Percentiles rank a stretch among this genome's conserved stretches.
Evolutionary conservation across 1,140 invertebrate genomes (phyloP).

Genomic region (Temnothorax curvispinosus): DNA sequence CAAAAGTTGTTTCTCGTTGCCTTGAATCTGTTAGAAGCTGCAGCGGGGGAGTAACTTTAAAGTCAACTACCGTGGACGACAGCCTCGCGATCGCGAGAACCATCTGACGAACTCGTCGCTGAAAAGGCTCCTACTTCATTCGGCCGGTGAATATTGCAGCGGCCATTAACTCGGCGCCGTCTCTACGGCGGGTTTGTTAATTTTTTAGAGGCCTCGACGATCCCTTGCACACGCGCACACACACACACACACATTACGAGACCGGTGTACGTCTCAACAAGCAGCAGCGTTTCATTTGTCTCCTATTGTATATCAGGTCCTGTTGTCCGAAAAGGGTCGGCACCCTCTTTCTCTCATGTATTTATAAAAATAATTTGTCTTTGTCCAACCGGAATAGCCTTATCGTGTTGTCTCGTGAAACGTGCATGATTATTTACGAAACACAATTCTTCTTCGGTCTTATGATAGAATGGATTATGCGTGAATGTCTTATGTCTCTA

Average conservation of each 20-base stretch:
- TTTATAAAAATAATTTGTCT: constrained; percentile 60
- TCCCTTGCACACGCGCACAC: background rate
- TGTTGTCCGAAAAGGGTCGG: background rate
- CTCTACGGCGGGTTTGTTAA: constrained; percentile 59
- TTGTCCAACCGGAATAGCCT: constrained; percentile 4
- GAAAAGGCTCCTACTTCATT: constrained; percentile 42
- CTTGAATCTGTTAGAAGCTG: background rate
- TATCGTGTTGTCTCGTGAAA: background rate
- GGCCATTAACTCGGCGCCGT: constrained; percentile 58
- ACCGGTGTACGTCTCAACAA: background rate
- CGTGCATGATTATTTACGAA: constrained; percentile 17
- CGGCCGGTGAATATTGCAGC: constrained; percentile 70
- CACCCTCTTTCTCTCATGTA: background rate
- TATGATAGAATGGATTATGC: background rate
- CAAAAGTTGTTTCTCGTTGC: background rate
- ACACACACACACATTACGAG: background rate
- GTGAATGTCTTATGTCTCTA: background rate
- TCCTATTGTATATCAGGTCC: constrained; percentile 14
- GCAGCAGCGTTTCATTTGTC: constrained; percentile 24
- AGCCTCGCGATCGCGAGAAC: constrained; percentile 28
- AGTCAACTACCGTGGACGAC: constrained; percentile 15
- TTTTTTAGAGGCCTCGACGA: constrained; percentile 59
- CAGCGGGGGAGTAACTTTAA: background rate
- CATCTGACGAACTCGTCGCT: constrained; percentile 5
- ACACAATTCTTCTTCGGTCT: background rate